Conservation (phyloP, 2,113 vertebrate genomes). For the Catharus fuscescens region DNA sequence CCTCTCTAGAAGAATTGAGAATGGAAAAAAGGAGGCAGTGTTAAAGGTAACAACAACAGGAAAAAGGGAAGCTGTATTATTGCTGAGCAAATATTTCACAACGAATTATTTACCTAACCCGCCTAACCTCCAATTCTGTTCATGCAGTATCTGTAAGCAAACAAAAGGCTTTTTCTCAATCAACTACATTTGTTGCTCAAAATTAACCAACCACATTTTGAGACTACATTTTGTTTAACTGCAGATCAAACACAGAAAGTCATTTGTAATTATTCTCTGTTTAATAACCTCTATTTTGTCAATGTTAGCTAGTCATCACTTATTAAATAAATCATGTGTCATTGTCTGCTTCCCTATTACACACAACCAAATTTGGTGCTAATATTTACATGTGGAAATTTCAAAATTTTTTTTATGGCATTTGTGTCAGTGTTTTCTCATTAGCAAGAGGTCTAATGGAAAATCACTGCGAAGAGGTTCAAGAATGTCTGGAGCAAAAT, state of each 20-base stretch:
- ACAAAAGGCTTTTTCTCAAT: neutral
- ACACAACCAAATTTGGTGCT: neutral
- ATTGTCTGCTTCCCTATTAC: neutral
- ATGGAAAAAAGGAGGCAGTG: neutral
- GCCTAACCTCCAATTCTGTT: slow-evolving; percentile 3
- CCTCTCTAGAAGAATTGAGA: slow-evolving; percentile 1
- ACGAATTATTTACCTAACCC: neutral
- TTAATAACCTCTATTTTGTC: slow-evolving; percentile 17
- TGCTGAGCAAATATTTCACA: slow-evolving; percentile 20
- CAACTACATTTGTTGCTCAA: neutral
- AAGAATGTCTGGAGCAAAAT: neutral
- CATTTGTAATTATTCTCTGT: neutral
- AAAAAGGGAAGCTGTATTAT: neutral
- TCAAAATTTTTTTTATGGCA: neutral
- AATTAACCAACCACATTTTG: neutral
- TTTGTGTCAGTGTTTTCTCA: neutral
- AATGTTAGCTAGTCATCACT: neutral
- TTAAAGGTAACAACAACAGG: slow-evolving; percentile 7
- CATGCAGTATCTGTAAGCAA: neutral
- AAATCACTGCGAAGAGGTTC: neutral
- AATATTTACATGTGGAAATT: slow-evolving; percentile 38
- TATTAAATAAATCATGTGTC: neutral
- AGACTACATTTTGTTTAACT: neutral
- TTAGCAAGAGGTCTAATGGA: neutral
- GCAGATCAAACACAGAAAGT: neutral